A percentile compares a stretch with the other conserved stretches of the same genome.
These are phyloP conservation scores for Scartelaos histophorus DNA, from an alignment of 2,113 vertebrate genomes.

Conservation along the genomic window DNA sequence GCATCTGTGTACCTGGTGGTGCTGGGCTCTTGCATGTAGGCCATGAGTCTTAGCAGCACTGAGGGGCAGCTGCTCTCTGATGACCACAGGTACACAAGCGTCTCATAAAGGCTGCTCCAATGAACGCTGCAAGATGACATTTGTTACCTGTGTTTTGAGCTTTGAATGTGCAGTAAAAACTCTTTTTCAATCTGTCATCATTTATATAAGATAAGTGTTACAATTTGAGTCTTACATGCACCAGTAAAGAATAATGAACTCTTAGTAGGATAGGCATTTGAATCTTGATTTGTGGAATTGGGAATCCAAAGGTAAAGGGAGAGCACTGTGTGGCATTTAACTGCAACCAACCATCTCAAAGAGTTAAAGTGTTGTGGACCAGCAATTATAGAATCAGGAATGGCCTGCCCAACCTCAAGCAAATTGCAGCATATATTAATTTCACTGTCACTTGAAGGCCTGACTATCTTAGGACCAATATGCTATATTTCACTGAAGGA, in stretches of 20 bases:
- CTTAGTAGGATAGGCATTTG: too few species aligned
- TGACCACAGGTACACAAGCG: neutral
- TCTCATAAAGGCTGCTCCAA: neutral
- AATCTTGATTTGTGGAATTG: too few species aligned
- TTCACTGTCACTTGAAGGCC: neutral
- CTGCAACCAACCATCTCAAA: neutral
- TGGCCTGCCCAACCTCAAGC: too few species aligned
- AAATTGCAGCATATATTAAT: too few species aligned
- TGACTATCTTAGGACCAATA: neutral
- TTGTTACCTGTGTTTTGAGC: neutral
- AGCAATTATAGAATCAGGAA: neutral
- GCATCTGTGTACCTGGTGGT: slow-evolving; percentile 9
- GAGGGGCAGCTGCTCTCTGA: slow-evolving; percentile 8
- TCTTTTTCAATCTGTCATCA: too few species aligned
- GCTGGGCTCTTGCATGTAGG: slow-evolving; percentile 42
- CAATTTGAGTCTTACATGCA: too few species aligned
- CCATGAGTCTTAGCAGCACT: slow-evolving; percentile 6
- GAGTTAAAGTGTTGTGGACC: neutral
- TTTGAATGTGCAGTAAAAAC: neutral
- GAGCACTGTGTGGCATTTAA: neutral
- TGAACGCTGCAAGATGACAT: neutral
- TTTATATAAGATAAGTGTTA: too few species aligned
- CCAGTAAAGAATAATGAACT: too few species aligned
- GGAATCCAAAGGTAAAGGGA: neutral
- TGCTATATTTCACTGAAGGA: neutral